A percentile compares a stretch with the other conserved stretches of the same genome.
Conservation (phyloP, 92 coral and sea anemone genomes). For the Pocillopora grandis region DNA sequence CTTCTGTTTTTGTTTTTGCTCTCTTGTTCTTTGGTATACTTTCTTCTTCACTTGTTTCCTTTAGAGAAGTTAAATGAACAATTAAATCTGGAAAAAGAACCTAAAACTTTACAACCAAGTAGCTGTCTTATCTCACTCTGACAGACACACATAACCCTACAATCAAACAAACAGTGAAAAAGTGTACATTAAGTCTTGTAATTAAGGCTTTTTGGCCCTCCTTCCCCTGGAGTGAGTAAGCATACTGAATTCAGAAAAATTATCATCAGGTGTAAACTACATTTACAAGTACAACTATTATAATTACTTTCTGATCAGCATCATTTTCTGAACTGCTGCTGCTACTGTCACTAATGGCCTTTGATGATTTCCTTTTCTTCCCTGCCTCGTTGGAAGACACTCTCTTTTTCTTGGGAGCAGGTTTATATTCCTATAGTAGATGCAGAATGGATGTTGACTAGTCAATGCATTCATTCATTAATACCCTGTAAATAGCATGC, state of each 20-base stretch:
- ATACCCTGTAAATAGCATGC: background rate
- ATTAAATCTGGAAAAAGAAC: too few species aligned
- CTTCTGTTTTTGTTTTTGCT: constrained; percentile 9
- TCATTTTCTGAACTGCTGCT: constrained; percentile 67
- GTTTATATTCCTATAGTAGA: constrained; percentile 52
- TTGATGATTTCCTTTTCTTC: constrained; percentile 49
- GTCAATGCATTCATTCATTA: background rate
- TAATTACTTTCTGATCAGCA: constrained; percentile 12
- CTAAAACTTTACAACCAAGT: too few species aligned
- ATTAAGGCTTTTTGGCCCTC: too few species aligned
- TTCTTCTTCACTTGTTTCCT: constrained; percentile 3
- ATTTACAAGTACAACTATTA: background rate
- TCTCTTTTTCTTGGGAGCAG: constrained; percentile 48
- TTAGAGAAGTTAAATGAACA: background rate
- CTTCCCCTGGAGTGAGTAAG: too few species aligned
- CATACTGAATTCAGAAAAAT: too few species aligned
- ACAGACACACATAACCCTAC: too few species aligned
- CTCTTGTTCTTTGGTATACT: constrained; percentile 16
- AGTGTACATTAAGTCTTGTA: too few species aligned
- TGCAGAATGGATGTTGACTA: background rate
- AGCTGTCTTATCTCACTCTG: too few species aligned
- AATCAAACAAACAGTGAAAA: too few species aligned
- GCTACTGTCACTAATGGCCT: constrained; percentile 60
- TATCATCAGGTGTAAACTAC: background rate
- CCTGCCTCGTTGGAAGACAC: constrained; percentile 6